Percentiles rank a stretch among this genome's conserved stretches.
phyloP scores from a whole-genome alignment of 2,113 vertebrate species.

The Aspiorhynchus laticeps region DNA sequence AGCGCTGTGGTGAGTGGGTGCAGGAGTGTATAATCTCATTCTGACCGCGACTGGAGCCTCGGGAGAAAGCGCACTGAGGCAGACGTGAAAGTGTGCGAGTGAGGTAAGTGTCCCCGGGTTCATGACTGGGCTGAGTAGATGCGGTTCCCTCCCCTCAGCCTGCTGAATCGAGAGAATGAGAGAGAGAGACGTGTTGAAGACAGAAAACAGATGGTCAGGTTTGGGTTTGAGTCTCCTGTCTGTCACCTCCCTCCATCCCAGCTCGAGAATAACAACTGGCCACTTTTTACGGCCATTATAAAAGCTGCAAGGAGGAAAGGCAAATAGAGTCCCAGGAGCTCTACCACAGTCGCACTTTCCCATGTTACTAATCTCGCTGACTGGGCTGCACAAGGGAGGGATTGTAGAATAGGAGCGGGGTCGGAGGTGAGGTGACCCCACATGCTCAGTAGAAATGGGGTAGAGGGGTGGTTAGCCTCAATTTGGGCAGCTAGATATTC shows the following conservation, averaged over 20 bases:
- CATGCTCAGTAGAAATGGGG: not conserved
- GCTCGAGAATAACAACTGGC: constrained; percentile 63
- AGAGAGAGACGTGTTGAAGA: constrained; percentile 54
- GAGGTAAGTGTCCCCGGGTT: constrained; percentile 42
- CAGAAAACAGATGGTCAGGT: constrained; percentile 69
- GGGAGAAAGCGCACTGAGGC: constrained; percentile 23
- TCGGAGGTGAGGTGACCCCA: constrained; percentile 45
- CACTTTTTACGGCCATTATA: constrained; percentile 61
- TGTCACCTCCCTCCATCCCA: constrained; percentile 54
- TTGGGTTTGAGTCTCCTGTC: constrained; percentile 45
- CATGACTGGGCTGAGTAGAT: constrained; percentile 41
- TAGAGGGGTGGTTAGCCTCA: not conserved
- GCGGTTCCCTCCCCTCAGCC: constrained; percentile 57
- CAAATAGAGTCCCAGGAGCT: constrained; percentile 50
- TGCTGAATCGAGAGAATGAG: not conserved
- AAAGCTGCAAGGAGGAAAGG: constrained; percentile 55
- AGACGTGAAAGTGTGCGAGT: not conserved
- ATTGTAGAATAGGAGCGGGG: constrained; percentile 35
- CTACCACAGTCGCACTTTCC: constrained; percentile 1
- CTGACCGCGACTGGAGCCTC: constrained; percentile 37
- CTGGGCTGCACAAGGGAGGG: constrained; percentile 33
- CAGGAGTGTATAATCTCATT: constrained; percentile 57
- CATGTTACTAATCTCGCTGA: not conserved
- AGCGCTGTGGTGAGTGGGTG: constrained; percentile 45
- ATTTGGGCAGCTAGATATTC: constrained; percentile 1